Evolutionary conservation across 2,888 invertebrate species (phyloP).

Genomic region (Cyrtodaria siliqua): DNA sequence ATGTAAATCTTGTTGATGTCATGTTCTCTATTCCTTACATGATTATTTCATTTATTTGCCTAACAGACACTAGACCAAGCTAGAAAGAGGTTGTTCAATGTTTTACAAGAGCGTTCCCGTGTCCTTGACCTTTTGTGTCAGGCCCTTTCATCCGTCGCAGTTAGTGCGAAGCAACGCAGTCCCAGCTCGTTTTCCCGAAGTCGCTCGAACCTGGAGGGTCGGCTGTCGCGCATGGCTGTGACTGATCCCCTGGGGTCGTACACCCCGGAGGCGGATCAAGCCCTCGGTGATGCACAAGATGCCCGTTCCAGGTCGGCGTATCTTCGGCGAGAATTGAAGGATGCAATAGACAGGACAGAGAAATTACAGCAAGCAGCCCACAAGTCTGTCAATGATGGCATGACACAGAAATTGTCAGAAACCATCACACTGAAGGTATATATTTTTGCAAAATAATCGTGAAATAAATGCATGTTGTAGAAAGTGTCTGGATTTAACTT

Average conservation of each 20-base stretch:
- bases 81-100: slow-evolving; percentile 80
- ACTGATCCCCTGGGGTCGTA: slow-evolving; percentile 83
- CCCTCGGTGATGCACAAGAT: slow-evolving; percentile 81
- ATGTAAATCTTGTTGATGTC: too few relatives aligned
- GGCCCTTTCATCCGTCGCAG: slow-evolving; percentile 75
- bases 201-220: slow-evolving; percentile 64
- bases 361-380: slow-evolving; percentile 83
- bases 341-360: slow-evolving; percentile 78
- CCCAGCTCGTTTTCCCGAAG: slow-evolving; percentile 35
- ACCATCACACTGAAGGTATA: slow-evolving; percentile 84
- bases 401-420: slow-evolving; percentile 84
- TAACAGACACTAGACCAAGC: slow-evolving; percentile 80
- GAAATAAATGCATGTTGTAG: too few relatives aligned
- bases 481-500: too few relatives aligned
- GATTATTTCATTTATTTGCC: slow-evolving; percentile 7
- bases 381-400: slow-evolving; percentile 84
- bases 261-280: slow-evolving; percentile 83
- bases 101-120: slow-evolving; percentile 83
- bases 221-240: slow-evolving; percentile 61
- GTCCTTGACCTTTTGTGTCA: slow-evolving; percentile 85
- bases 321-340: slow-evolving; percentile 78
- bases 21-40: too few relatives aligned
- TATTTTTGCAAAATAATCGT: neutral
- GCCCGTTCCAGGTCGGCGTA: slow-evolving; percentile 77
- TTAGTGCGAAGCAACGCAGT: slow-evolving; percentile 46